Evolutionary conservation across 2,113 vertebrate genomes (phyloP), one percentile per base, ranked within the genome.

Genomic region (Elachura formosa): DNA sequence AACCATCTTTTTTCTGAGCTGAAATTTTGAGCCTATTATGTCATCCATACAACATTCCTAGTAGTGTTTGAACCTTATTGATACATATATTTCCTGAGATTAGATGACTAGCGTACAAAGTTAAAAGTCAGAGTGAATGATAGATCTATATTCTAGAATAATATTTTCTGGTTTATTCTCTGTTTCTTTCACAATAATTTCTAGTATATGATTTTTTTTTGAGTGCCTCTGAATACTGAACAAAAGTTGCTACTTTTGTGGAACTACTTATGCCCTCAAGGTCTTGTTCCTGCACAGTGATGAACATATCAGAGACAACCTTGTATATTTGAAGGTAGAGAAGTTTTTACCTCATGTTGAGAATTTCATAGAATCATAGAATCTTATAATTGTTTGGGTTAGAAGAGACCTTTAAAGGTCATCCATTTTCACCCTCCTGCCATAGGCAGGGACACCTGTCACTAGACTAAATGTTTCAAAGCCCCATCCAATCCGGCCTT

Each of bases 351-450:
- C 20, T 63, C 7, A 14, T 36, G 5, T 45, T 82, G 29, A 68
- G 4, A 11, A 45, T 40, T 78, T 69, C 9, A 15, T 11, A 64
- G 33, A 46, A 54, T 58, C 21, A 36, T 14, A 28, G 49, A 63
- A 21, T 38, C 3, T 4, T 64, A 40, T 21, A 52, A 49, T n/a
- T 12, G 5, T 81, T 73, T 73, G 25, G 23, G 8, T 43, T 84
- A 55, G 41, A 87, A 54, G 8, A 26, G 10, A 52, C 5, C 5
- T 62, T 77, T 43, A 63, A 34, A 77, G 16, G 12, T 40, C 12
- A 40, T 13, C 3, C 14, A 10, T 3, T 48, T 23, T 17, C 26
- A 40, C 1, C 2, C 6, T 4, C 8, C 23, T 36, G 21, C 9
- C 24, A 20, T 9, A 5, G 15, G 6, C 31, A 48, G 28, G 34